Base-by-base conservation (phyloP, 2,113 vertebrate species). In the Lasiurus cinereus region DNA sequence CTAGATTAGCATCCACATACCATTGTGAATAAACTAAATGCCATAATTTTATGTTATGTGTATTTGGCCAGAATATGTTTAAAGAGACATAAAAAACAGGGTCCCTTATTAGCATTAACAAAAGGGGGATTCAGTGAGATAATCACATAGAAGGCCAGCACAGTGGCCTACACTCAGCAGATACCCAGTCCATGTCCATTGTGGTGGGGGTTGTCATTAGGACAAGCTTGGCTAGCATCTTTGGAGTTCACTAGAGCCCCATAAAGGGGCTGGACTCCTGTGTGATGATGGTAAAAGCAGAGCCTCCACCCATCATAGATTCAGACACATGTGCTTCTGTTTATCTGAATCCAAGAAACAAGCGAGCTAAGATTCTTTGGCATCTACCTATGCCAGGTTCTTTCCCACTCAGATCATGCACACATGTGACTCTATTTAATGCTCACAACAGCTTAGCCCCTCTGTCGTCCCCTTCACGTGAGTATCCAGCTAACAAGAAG, bases 401-500 rank as follows among this genome's bases (percentile, higher is more conserved):
- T 66, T 52, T 74, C 29, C 24, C 27, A 82, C 14, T 12, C 43
- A 10, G 2, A 33, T 33, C 36, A 14, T 6, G 52, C 29, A n/a
- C 3, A 31, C 1, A 3, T 1, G 3, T 1, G 36, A n/a, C 33
- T 54, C 14, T 27, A 50, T 6, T 62, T 29, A 79, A 27, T 27
- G 19, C 6, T 43, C 73, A n/a, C 2, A 11, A 56, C 2, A 27
- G 4, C 31, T 33, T 6, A 69, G 78, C 12, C 33, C 33, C 2
- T 19, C 7, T 5, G 3, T 31, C 31, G 43, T 6, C 2, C 11
- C n/a, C 72, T 6, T 1, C 8, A 74, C 16, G 1, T 0, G 14
- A 16, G 52, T 10, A 22, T 11, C 21, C 0, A 70, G 29, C 16
- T 52, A 74, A 36, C 11, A n/a, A 67, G 50, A 43, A 59, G 54